Percentiles rank a stretch among this genome's conserved stretches.
These are phyloP conservation scores for Paguma larvata DNA, from an alignment of 2,797 vertebrate genomes.

Conservation along the genomic window DNA sequence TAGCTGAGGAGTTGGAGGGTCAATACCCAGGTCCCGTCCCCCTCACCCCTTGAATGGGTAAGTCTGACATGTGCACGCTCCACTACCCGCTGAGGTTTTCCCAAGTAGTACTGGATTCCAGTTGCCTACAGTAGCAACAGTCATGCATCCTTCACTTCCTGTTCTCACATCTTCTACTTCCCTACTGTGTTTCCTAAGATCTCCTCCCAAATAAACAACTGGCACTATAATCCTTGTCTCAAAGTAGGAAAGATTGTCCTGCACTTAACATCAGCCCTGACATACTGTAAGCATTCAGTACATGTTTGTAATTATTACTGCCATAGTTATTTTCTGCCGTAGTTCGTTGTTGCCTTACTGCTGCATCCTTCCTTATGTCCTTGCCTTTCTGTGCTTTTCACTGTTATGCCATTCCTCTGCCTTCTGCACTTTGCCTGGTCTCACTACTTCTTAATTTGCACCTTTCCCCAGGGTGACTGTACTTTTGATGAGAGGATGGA, in stretches of 20 bases:
- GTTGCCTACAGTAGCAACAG: neutral
- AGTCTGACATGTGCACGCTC: neutral
- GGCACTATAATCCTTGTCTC: neutral
- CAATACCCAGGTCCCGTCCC: neutral
- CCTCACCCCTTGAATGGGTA: neutral
- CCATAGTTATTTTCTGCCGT: neutral
- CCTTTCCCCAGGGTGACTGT: constrained; percentile 15
- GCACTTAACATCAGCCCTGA: neutral
- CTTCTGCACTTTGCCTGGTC: neutral
- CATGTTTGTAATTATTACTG: neutral
- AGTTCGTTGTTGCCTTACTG: neutral
- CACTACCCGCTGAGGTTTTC: neutral
- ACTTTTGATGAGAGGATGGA: constrained; percentile 29
- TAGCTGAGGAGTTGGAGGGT: neutral
- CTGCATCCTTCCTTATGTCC: neutral
- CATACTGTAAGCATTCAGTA: no score
- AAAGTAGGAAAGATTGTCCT: neutral
- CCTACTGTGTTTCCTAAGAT: neutral
- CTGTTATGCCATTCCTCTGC: neutral
- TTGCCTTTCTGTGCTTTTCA: neutral
- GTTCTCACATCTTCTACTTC: neutral
- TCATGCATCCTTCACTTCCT: neutral
- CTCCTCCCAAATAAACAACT: neutral
- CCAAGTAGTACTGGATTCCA: neutral
- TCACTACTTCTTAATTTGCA: neutral